phyloP scores from a whole-genome alignment of 2,797 vertebrate genomes.

The Gobio occitaniae region DNA sequence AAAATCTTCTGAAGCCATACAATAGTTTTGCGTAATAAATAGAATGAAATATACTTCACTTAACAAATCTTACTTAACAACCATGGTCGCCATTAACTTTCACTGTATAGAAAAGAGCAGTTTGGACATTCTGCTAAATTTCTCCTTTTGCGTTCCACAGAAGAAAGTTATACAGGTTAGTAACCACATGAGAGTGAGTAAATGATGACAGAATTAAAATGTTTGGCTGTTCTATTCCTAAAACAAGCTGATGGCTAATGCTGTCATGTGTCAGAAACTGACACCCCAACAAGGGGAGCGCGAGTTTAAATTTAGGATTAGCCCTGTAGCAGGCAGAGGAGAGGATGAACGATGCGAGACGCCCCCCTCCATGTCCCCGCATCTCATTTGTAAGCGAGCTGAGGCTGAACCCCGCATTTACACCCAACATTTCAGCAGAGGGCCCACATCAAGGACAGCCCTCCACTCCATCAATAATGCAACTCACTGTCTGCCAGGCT shows the following conservation, averaged over 20 bases:
- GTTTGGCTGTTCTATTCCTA: neutral
- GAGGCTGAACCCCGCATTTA: conserved; percentile 63
- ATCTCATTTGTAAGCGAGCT: conserved; percentile 56
- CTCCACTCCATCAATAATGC: conserved; percentile 59
- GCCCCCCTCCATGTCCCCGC: neutral
- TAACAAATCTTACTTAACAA: neutral
- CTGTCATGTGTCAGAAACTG: neutral
- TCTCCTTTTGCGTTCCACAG: neutral
- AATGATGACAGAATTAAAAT: neutral
- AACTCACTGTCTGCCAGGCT: conserved; percentile 40
- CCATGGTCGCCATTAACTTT: neutral
- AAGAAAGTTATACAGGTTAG: neutral
- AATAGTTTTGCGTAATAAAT: neutral
- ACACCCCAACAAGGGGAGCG: neutral
- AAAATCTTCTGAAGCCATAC: neutral
- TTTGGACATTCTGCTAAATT: neutral
- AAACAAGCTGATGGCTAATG: conserved; percentile 22
- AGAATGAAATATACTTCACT: neutral
- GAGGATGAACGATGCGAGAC: neutral
- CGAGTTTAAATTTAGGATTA: conserved; percentile 20
- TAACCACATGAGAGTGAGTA: neutral
- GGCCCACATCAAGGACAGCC: conserved; percentile 38
- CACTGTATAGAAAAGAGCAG: neutral
- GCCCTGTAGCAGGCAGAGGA: neutral
- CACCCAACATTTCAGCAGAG: conserved; percentile 52